These are phyloP conservation scores for Kuschelorhynchus macadamiae DNA, from an alignment of 2,888 invertebrate genomes.

Conservation along the genomic window DNA sequence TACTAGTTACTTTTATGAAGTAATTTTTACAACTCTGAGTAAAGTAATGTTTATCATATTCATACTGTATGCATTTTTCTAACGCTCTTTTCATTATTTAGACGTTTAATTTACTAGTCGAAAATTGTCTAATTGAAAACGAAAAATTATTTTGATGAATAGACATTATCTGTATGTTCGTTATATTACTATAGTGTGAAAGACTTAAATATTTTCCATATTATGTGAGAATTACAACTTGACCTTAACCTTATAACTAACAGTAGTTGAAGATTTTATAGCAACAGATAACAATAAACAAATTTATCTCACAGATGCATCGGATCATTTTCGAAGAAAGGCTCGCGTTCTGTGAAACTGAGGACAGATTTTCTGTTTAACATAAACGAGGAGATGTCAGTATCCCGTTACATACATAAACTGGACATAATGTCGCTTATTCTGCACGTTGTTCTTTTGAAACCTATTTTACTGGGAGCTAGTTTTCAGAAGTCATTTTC, in stretches of 20 bases:
- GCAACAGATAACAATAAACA: conserved; percentile 40
- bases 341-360: conserved; percentile 18
- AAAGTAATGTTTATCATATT: too few species aligned
- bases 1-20: too few species aligned
- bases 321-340: conserved; percentile 34
- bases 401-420: conserved; percentile 38
- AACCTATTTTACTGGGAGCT: conserved; percentile 17
- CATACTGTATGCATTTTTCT: too few species aligned
- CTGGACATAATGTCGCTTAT: conserved; percentile 14
- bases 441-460: conserved; percentile 25
- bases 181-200: too few species aligned
- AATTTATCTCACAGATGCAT: conserved; percentile 38
- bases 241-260: conserved; percentile 22
- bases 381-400: conserved; percentile 11
- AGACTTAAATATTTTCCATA: too few species aligned
- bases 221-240: conserved; percentile 1
- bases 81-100: too few species aligned
- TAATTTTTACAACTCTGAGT: too few species aligned
- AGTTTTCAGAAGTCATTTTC: conserved; percentile 17
- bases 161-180: too few species aligned
- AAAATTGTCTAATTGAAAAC: too few species aligned
- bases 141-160: too few species aligned
- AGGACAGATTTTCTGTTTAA: conserved; percentile 31
- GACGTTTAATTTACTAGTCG: too few species aligned
- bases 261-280: conserved; percentile 32